Base-by-base conservation (phyloP, 2,888 invertebrate genomes). In the Sialis lutaria region DNA sequence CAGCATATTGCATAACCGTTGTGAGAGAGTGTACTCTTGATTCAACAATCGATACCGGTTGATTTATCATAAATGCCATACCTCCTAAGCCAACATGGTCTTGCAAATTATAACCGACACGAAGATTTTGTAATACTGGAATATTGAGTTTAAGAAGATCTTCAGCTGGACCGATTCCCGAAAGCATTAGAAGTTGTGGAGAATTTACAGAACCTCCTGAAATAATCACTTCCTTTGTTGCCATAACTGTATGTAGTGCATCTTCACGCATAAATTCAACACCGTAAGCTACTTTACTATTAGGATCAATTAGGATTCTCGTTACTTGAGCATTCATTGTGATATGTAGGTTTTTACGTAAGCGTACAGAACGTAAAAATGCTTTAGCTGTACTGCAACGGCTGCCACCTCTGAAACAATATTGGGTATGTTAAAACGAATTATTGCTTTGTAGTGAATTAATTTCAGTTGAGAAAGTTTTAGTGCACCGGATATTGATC, bases 121-220 rank as follows among this genome's bases (percentile, higher is more conserved):
- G 76, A 1, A 88, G 65, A 59, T 91, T 83, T 58, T 85, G 80
- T 44, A 90, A 75, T 0, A 88, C 67, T 0, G 87, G 86, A 54
- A 91, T 88, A 45, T 77, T 72, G 54, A 79, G 77, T 55, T 80
- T 76, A n/a, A 70, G 65, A 48, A 89, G 58, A 55, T 88, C 80
- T 13, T 76, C 75, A 45, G 74, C 70, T 0, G 85, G 85, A 0
- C 88, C 88, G 8, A 95, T 74, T 0, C 95, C 97, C 6, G 91
- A 91, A 1, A 97, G 64, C 90, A 96, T 90, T 37, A 97, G 64
- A 2, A 97, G 59, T 60, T 98, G 96, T 0, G 97, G 91, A 0
- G 93, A 86, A 60, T 93, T 95, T 0, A 98, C 75, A 0, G 95
- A 77, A 0, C 97, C 97, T 0, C 83, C 91, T 1, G 89, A 87